Conservation (phyloP, 2,888 invertebrate genomes). For the Megaustenia siamemsis region DNA sequence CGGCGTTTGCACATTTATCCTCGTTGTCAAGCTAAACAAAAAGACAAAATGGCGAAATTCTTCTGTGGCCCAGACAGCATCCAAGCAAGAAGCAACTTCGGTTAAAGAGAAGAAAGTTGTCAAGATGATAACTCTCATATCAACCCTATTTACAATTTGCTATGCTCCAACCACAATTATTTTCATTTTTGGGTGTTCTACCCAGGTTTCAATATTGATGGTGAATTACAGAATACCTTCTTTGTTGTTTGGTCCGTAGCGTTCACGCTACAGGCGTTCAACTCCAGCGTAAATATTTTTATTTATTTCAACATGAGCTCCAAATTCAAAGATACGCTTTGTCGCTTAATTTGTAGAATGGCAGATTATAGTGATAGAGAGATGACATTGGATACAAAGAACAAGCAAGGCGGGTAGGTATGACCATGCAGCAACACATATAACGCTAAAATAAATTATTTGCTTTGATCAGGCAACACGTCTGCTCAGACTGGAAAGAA, state of each 20-base stretch:
- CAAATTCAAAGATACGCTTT: background rate
- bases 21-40: conserved; percentile 8
- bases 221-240: conserved; percentile 1
- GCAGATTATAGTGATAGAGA: too few species aligned
- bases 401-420: too few species aligned
- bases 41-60: conserved; percentile 33
- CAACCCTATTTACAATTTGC: conserved; percentile 18
- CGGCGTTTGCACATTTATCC: background rate
- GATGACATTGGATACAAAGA: too few species aligned
- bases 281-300: conserved; percentile 31
- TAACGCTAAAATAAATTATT: too few species aligned
- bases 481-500: too few species aligned
- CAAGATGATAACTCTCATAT: conserved; percentile 12
- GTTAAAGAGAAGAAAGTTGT: conserved; percentile 27
- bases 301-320: conserved; percentile 36
- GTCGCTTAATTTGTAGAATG: too few species aligned
- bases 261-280: background rate
- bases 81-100: background rate
- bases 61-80: background rate
- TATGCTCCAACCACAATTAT: conserved; percentile 3
- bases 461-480: too few species aligned
- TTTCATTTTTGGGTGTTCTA: background rate
- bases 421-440: too few species aligned
- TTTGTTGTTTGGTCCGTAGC: background rate
- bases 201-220: conserved; percentile 13